Percentiles rank a stretch among this genome's conserved stretches.
These are phyloP conservation scores for Flexamia atlantica DNA, from an alignment of 2,888 invertebrate species.

Conservation along the genomic window DNA sequence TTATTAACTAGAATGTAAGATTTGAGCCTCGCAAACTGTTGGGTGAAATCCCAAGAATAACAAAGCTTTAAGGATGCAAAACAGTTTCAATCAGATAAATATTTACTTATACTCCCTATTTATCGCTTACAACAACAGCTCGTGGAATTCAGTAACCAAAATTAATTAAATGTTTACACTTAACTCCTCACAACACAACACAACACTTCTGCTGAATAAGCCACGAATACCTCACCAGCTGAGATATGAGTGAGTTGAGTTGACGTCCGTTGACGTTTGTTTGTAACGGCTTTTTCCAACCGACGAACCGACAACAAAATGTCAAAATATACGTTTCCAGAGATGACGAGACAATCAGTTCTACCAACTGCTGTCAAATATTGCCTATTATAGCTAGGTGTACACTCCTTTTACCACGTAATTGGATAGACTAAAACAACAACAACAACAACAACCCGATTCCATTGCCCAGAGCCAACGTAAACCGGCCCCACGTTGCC, in stretches of 20 bases:
- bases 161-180: background rate
- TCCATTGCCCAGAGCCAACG: no score
- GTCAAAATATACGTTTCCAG: conserved; percentile 1
- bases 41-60: background rate
- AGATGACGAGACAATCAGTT: background rate
- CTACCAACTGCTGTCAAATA: background rate
- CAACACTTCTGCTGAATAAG: background rate
- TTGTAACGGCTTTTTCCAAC: conserved; percentile 15
- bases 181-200: background rate
- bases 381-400: no score
- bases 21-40: background rate
- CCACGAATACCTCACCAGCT: background rate
- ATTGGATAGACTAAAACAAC: no score
- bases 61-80: background rate
- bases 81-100: no score
- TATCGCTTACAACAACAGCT: background rate
- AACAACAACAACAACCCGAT: no score
- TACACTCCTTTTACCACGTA: no score
- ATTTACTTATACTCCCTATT: no score
- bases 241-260: no score
- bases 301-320: background rate
- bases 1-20: background rate
- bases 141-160: background rate
- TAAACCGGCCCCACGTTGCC: no score
- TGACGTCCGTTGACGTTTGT: no score